Percentiles rank a stretch among this genome's conserved stretches.
Conservation (phyloP, 2,888 invertebrate genomes). For the Torymus auratus region DNA sequence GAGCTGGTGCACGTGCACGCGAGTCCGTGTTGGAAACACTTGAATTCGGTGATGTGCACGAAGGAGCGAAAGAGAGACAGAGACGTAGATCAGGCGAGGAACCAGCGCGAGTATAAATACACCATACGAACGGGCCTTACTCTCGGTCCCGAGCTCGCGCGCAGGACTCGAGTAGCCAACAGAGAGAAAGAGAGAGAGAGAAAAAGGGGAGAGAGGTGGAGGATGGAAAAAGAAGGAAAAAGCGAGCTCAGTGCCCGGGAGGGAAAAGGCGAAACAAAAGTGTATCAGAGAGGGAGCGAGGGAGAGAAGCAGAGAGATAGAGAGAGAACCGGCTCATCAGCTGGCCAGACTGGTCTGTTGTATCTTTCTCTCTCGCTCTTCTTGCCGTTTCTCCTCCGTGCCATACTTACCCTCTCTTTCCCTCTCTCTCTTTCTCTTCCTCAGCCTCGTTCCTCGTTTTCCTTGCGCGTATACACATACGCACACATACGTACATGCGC, state of each 20-base stretch:
- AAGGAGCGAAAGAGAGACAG: slow-evolving; percentile 9
- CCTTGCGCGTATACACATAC: slow-evolving; percentile 8
- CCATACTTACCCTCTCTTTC: slow-evolving; percentile 20
- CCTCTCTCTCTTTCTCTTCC: slow-evolving; percentile 21
- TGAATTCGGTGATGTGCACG: slow-evolving; percentile 62
- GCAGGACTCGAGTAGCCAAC: slow-evolving; percentile 58
- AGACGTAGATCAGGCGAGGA: slow-evolving; percentile 62
- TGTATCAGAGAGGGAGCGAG: slow-evolving; percentile 28
- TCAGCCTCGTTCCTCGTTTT: background rate
- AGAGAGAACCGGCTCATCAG: slow-evolving; percentile 74
- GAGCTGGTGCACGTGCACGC: slow-evolving; percentile 50
- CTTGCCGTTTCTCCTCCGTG: slow-evolving; percentile 13
- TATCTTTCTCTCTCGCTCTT: slow-evolving; percentile 57
- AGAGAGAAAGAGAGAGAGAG: slow-evolving; percentile 4
- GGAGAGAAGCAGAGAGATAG: slow-evolving; percentile 64
- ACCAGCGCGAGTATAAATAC: slow-evolving; percentile 71
- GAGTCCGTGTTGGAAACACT: slow-evolving; percentile 58
- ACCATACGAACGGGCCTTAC: slow-evolving; percentile 59
- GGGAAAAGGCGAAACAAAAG: too few species aligned
- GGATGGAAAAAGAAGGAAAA: slow-evolving; percentile 7
- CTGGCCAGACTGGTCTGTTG: slow-evolving; percentile 73
- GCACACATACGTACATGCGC: background rate
- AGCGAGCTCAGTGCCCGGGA: slow-evolving; percentile 12
- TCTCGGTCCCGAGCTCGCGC: slow-evolving; percentile 38
- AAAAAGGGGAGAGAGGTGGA: background rate